These are phyloP conservation scores for Anoplophora glabripennis DNA, from an alignment of 1,140 invertebrate species.

Conservation along the genomic window DNA sequence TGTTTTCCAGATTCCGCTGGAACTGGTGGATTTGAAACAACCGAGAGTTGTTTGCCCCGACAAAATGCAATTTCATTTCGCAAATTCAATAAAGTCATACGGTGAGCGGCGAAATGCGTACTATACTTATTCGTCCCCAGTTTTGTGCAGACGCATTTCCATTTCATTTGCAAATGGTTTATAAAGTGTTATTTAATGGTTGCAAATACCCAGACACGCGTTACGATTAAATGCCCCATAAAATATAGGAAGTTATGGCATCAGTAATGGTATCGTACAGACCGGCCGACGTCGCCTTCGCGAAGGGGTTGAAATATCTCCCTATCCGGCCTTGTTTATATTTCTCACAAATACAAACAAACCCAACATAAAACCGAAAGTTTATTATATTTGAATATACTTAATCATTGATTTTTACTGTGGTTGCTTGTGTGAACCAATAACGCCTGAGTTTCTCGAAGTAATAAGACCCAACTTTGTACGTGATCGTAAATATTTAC, in stretches of 20 bases:
- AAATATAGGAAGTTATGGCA: constrained; percentile 29
- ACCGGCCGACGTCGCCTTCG: constrained; percentile 16
- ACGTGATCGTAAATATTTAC: too few relatives aligned
- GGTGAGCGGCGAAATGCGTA: neutral
- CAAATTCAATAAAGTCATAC: neutral
- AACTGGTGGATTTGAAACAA: too few relatives aligned
- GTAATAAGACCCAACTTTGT: too few relatives aligned
- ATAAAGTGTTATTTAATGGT: constrained; percentile 38
- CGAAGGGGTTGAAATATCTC: constrained; percentile 14
- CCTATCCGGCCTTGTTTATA: constrained; percentile 15
- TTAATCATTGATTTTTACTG: too few relatives aligned
- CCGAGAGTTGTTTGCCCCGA: too few relatives aligned
- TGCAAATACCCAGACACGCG: constrained; percentile 32
- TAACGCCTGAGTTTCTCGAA: too few relatives aligned
- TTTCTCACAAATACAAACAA: constrained; percentile 20
- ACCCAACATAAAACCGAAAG: constrained; percentile 6
- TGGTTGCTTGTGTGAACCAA: too few relatives aligned
- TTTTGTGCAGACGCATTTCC: constrained; percentile 28
- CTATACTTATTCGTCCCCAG: constrained; percentile 8
- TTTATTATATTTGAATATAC: constrained; percentile 17
- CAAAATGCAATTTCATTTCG: constrained; percentile 2
- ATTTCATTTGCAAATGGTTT: constrained; percentile 36
- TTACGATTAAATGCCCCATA: constrained; percentile 33
- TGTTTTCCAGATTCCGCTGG: too few relatives aligned
- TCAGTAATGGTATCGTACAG: constrained; percentile 31